Base-by-base conservation (phyloP, 2,888 invertebrate genomes). In the Lydus trimaculatus region DNA sequence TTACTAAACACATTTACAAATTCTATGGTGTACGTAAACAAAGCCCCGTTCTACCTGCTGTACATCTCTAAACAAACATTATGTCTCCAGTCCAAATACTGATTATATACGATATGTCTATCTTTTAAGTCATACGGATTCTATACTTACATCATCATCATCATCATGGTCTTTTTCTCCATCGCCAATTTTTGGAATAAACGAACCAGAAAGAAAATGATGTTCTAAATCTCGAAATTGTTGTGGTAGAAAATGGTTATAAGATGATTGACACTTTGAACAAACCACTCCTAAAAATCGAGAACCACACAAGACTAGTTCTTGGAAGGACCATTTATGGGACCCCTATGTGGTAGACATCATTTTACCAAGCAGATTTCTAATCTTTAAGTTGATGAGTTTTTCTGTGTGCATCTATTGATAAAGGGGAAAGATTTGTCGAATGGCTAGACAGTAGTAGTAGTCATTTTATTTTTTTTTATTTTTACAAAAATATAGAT, bases 1-100 rank as follows among this genome's bases (percentile, higher is more conserved):
- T 73, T 73, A 73, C 76, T 62, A 76, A 75, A 73, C 71, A 74
- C 70, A 73, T 74, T 75, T 73, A 73, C 71, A 68, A 70, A 70
- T 73, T 76, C 74, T 73, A 72, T 72, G 66, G 70, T 59, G 62
- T 67, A 65, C 65, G 65, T 69, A 66, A 58, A 72, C 74, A 72
- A 73, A 67, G 63, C 61, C 56, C 64, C 62, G 58, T 25, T 70
- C 72, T 76, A 76, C 76, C 76, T 76, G 76, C 66, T 28, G 61
- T 64, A 62, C 66, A 66, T 69, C 69, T 69, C 69, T 66, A 70
- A 70, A 70, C 66, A 70, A 70, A 70, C 70, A 70, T 61, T 36
- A 63, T 48, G 20, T 59, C 56, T 15, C 69, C 63, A 63, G 63
- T 64, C 60, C 65, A 66, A 70, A 66, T 70, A 70, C 61, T 58